Evolutionary conservation across 64 coral and sea anemone species (phyloP), one percentile per base, ranked within the genome.

Genomic region (Catalaphyllia jardinei): DNA sequence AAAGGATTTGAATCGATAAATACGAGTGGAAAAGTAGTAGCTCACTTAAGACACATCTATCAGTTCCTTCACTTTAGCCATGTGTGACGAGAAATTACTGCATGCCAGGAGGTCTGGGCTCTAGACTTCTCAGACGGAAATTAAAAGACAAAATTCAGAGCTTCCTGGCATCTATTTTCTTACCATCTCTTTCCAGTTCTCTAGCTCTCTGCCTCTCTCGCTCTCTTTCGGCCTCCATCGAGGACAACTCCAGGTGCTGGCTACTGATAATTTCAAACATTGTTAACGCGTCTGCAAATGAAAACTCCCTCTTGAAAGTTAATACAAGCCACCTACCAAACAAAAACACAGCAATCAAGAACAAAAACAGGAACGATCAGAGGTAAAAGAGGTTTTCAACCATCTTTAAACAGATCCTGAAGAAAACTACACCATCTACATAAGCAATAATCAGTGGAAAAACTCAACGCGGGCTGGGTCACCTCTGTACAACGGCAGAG

Each of bases 251-350:
- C 8, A 99, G 90, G 28, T 99, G 93, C 3, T 99, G 97, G 51
- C 97, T 99, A 63, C 97, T 99, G 0, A 99, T 88, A 38, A 99
- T 99, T 52, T 99, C 97, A 86, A 99, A 99, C 15, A 99, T 71
- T 80, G 92, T 99, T 3, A 99, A 81, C 22, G 97, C 87, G 42
- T 99, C 97, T 67, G 88, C 85, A 52, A 88, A 99, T 63, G 88
- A 74, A 73, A 99, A 99, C 62, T 99, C 97, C 82, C 97, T 89
- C 71, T 99, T 99, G 67, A 99, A 99, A 8, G 88, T 71, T 11
- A 99, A 79, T 25, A 99, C 87, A 49, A 99, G 85, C 97, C 97
- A 99, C 78, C 97, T 99, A 46, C 42, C 31, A 49, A 19, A 39
- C 13, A 33, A 67, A 76, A 73, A 57, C 60, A 73, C 57, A 33